These are phyloP conservation scores for Psophia crepitans DNA, from an alignment of 2,113 vertebrate genomes.

Conservation along the genomic window DNA sequence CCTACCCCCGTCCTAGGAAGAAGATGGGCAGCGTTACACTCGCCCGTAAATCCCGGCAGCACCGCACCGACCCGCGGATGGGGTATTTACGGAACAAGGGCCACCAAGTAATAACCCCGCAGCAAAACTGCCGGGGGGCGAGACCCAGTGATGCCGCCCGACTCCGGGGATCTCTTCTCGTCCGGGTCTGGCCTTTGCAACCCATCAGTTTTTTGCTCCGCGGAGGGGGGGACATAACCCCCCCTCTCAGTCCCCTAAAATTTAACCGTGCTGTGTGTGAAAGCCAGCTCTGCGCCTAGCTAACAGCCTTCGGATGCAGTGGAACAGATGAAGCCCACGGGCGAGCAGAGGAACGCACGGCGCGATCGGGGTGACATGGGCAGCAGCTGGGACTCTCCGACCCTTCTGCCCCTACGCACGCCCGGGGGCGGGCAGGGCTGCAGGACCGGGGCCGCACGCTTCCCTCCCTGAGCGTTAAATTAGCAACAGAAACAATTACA, in stretches of 20 bases:
- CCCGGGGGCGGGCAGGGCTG: background rate
- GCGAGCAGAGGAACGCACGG: background rate
- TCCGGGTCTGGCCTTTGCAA: background rate
- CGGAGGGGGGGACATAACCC: background rate
- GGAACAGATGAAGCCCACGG: background rate
- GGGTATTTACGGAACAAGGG: background rate
- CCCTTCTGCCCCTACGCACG: no score
- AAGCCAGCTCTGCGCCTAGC: background rate
- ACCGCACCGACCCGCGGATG: background rate
- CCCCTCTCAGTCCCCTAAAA: rapidly evolving
- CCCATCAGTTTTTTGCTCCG: background rate
- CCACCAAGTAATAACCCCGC: rapidly evolving
- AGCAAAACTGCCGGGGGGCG: background rate
- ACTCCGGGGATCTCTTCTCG: background rate
- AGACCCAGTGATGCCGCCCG: background rate
- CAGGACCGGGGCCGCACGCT: background rate
- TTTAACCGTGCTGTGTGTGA: background rate
- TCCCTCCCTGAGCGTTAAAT: rapidly evolving
- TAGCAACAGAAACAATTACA: background rate
- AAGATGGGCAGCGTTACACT: rapidly evolving
- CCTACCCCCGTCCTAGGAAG: background rate
- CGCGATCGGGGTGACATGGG: background rate
- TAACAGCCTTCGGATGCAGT: rapidly evolving
- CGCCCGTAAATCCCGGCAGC: rapidly evolving
- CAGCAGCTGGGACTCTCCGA: background rate